Evolutionary conservation across 1,140 invertebrate species (phyloP).

Genomic region (Phocides pigmalion): DNA sequence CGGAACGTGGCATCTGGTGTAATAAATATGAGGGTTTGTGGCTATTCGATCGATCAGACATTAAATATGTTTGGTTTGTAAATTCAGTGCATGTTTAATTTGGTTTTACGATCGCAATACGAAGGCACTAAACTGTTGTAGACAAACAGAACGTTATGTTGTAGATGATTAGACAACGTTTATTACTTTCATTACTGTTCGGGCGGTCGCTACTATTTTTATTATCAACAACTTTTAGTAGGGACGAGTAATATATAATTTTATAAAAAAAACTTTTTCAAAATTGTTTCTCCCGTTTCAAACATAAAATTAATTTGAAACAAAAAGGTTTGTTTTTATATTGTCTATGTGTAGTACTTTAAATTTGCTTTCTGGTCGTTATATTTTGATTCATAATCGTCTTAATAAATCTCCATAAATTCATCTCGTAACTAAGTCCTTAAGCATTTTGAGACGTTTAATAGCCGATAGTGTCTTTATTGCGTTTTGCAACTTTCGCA

Average conservation of each 20-base stretch:
- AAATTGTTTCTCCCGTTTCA: too few relatives aligned
- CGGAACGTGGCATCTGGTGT: constrained; percentile 28
- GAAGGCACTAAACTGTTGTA: constrained; percentile 10
- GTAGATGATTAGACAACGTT: constrained; percentile 37
- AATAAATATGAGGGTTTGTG: constrained; percentile 34
- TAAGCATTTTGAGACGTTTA: constrained; percentile 8
- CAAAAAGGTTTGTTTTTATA: too few relatives aligned
- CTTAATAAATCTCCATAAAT: too few relatives aligned
- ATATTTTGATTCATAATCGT: too few relatives aligned
- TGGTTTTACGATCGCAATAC: constrained; percentile 29
- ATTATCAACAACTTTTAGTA: too few relatives aligned
- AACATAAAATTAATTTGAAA: too few relatives aligned
- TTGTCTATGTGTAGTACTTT: too few relatives aligned
- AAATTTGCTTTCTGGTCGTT: too few relatives aligned
- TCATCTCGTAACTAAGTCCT: not conserved
- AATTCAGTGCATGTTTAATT: constrained; percentile 18
- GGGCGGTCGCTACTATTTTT: too few relatives aligned
- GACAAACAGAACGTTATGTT: constrained; percentile 30
- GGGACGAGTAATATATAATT: too few relatives aligned
- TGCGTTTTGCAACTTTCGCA: constrained; percentile 20
- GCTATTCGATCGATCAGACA: constrained; percentile 1
- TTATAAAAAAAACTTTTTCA: too few relatives aligned
- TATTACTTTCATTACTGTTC: constrained; percentile 42
- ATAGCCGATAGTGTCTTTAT: constrained; percentile 4
- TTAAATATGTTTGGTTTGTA: constrained; percentile 34